A percentile compares a stretch with the other conserved stretches of the same genome.
These are phyloP conservation scores for Philonicus albiceps DNA, from an alignment of 2,888 invertebrate species.

Conservation along the genomic window DNA sequence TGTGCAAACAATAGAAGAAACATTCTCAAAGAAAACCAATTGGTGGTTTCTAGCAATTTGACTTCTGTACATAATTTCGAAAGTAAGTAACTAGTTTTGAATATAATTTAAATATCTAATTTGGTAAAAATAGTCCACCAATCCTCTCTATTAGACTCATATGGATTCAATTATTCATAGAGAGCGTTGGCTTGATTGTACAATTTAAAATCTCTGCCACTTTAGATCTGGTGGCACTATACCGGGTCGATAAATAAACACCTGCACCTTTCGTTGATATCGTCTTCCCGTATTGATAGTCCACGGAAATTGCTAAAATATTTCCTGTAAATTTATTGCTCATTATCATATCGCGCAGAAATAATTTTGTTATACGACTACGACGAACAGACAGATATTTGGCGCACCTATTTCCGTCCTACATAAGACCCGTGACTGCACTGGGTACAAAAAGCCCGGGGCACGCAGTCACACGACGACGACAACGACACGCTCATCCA, in stretches of 20 bases:
- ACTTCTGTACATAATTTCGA: no score
- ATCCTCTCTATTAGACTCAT: neutral
- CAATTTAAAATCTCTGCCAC: neutral
- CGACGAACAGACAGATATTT: slow-evolving; percentile 38
- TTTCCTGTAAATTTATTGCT: slow-evolving; percentile 15
- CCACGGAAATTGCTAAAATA: neutral
- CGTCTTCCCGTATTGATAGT: neutral
- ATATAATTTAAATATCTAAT: neutral
- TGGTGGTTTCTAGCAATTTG: no score
- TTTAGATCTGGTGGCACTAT: neutral
- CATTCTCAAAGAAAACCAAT: no score
- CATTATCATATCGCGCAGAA: neutral
- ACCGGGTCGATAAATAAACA: neutral
- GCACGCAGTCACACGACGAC: neutral
- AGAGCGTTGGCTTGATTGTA: neutral
- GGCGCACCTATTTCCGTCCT: slow-evolving; percentile 47
- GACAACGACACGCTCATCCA: neutral
- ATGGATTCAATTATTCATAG: neutral
- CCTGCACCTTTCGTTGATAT: neutral
- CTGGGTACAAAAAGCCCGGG: neutral
- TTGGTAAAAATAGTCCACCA: neutral
- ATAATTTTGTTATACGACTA: slow-evolving; percentile 3
- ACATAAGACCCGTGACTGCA: slow-evolving; percentile 18
- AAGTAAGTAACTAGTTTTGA: neutral
- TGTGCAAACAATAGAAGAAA: no score